Percentiles rank a stretch among this genome's conserved stretches.
Conservation (phyloP, 2,113 vertebrate species). For the Talpa occidentalis region DNA sequence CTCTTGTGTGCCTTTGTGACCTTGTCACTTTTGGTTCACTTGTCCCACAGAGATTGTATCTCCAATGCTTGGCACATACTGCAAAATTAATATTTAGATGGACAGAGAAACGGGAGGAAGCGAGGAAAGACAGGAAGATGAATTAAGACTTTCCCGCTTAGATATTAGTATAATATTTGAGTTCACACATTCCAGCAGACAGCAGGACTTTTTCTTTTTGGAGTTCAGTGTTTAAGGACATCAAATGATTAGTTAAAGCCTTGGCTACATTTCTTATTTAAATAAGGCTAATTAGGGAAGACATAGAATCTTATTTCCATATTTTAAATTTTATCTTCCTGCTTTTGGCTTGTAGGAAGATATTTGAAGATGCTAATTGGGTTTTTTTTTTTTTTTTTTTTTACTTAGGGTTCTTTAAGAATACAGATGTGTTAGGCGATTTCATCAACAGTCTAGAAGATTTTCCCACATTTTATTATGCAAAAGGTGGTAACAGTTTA, state of each 20-base stretch:
- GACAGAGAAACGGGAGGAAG: not conserved
- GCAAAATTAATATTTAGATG: not conserved
- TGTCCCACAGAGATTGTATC: not conserved
- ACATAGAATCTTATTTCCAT: conserved; percentile 33
- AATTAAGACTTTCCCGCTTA: not conserved
- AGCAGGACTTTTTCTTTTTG: not conserved
- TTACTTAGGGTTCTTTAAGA: conserved; percentile 51
- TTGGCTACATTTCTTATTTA: conserved; percentile 52
- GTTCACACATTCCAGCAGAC: conserved; percentile 41
- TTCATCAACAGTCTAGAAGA: not conserved
- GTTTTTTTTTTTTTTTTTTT: no score
- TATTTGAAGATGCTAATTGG: conserved; percentile 56
- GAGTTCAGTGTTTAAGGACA: conserved; percentile 46
- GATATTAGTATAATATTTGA: conserved; percentile 31
- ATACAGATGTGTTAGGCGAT: not conserved
- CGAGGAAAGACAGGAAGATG: not conserved
- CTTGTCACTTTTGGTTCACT: not conserved
- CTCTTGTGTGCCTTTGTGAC: not conserved
- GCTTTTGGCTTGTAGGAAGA: conserved; percentile 20
- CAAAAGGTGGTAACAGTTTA: not conserved
- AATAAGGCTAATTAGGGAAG: conserved; percentile 65
- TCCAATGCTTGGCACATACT: not conserved
- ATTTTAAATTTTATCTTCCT: conserved; percentile 62
- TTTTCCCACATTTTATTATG: not conserved
- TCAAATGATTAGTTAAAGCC: conserved; percentile 41